These are phyloP conservation scores for Sanderia malayensis DNA, from an alignment of 30 jellyfish, hydroid and myxozoan genomes.

Conservation along the genomic window DNA sequence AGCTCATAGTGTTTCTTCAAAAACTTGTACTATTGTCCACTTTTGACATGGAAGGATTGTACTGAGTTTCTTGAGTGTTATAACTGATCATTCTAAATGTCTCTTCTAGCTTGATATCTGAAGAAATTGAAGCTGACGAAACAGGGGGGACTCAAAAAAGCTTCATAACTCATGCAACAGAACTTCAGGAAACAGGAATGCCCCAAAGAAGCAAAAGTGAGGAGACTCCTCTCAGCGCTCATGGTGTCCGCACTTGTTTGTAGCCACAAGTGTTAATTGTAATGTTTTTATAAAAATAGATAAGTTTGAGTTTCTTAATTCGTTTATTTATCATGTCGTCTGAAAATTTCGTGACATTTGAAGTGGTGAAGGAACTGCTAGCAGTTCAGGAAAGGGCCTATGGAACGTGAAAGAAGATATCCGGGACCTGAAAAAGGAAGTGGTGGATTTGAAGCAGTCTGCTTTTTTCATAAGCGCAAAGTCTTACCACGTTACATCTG, in stretches of 20 bases:
- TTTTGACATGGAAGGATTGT: too few species aligned
- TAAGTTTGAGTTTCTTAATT: neutral
- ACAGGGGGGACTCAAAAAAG: too few species aligned
- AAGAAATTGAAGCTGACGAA: too few species aligned
- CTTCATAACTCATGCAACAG: too few species aligned
- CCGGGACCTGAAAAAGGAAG: constrained; percentile 4
- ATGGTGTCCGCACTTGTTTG: neutral
- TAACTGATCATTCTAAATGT: too few species aligned
- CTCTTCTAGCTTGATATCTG: too few species aligned
- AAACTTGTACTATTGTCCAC: too few species aligned
- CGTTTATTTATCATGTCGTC: neutral
- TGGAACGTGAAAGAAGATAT: neutral
- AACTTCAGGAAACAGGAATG: too few species aligned
- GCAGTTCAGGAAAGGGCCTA: constrained; percentile 6
- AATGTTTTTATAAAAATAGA: too few species aligned
- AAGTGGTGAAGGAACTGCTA: neutral
- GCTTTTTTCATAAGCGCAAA: neutral
- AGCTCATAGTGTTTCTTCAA: too few species aligned
- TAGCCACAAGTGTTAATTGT: neutral
- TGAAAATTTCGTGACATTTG: neutral
- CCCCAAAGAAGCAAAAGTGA: too few species aligned
- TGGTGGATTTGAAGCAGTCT: neutral
- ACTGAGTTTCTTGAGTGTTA: too few species aligned
- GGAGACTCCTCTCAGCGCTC: neutral
- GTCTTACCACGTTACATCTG: neutral